Evolutionary conservation across 2,888 invertebrate genomes (phyloP), one percentile per base, ranked within the genome.

Genomic region (Dromius quadrimaculatus): DNA sequence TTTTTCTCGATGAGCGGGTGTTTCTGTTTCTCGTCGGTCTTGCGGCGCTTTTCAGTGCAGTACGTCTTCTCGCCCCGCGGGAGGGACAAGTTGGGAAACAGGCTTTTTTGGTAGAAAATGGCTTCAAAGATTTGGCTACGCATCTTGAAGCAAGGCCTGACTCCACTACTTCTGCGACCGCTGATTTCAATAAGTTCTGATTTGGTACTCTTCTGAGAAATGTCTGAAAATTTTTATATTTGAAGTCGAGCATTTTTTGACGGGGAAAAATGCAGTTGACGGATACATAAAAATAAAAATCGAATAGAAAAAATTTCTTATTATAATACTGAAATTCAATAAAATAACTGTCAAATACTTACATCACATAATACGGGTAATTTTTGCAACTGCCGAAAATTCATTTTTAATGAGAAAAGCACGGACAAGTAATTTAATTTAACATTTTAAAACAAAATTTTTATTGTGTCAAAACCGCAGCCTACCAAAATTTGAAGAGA

Each of bases 301-400:
- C n/a, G n/a, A n/a, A n/a, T n/a, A n/a, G n/a, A n/a, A n/a, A n/a
- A n/a, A n/a, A n/a, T n/a, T n/a, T n/a, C 6, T 38, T 38, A 38
- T 6, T n/a, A 3, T n/a, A 38, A 38, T 2, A 11, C 17, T 43
- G 11, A n/a, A 23, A 47, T 28, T 28, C 15, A 41, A 41, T 41
- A 41, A 41, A 15, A 41, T 9, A 47, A 19, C 9, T 47, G 15
- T n/a, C 3, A 45, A 13, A 13, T 28, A 68, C 68, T 68, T 59
- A 68, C 68, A 28, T 68, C 43, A 45, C 23, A 34, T 43, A 41
- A 22, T 11, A 68, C 68, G 28, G 59, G 41, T 28, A 68, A 68
- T 59, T 68, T 68, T 34, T 68, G 57, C 13, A 68, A 32, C 17
- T 59, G 57, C 45, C 59, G 59, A 59, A 68, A 68, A 59, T 59